Evolutionary conservation across 2,797 vertebrate genomes (phyloP).

Genomic region (Hypotaenidia philippensis): DNA sequence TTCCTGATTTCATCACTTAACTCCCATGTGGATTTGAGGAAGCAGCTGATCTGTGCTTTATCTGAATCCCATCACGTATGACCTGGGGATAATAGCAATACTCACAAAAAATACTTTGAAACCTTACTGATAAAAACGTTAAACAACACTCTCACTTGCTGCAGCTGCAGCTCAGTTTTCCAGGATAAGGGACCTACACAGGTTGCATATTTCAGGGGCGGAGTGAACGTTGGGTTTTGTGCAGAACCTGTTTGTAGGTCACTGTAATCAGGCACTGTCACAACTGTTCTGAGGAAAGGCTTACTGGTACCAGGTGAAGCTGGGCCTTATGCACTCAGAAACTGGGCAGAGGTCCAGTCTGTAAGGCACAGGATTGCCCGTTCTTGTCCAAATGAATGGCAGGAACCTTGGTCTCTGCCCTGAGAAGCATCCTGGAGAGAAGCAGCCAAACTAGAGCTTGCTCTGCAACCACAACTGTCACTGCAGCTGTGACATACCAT

Average conservation of each 20-base stretch:
- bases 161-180: not conserved
- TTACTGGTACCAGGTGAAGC: not conserved
- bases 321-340: accelerated
- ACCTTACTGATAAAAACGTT: not conserved
- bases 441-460: not conserved
- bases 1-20: not conserved
- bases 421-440: not conserved
- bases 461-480: not conserved
- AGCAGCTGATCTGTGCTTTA: not conserved
- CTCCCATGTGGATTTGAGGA: not conserved
- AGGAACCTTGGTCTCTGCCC: not conserved
- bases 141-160: not conserved
- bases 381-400: not conserved
- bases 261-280: not conserved
- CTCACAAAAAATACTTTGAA: not conserved
- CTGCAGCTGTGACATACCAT: not conserved
- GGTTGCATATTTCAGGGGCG: not conserved
- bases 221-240: accelerated
- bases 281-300: not conserved
- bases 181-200: not conserved
- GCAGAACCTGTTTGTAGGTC: not conserved
- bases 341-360: not conserved
- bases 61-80: not conserved
- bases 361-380: not conserved
- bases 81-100: not conserved